These are phyloP conservation scores for Lycodopsis pacificus DNA, from an alignment of 2,797 vertebrate genomes.

Conservation along the genomic window DNA sequence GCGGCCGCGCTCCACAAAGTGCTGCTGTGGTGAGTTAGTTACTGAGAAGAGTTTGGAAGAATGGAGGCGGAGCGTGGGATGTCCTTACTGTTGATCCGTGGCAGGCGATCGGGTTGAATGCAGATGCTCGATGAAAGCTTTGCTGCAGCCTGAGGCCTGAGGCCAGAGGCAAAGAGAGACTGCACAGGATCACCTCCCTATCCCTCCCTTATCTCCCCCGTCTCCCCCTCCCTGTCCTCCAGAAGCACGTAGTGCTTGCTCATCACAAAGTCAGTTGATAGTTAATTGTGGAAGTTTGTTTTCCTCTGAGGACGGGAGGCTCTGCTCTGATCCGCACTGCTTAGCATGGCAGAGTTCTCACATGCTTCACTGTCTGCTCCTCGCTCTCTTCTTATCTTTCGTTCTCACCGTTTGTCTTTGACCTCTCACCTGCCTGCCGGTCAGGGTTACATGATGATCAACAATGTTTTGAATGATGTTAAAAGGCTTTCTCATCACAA, in stretches of 20 bases:
- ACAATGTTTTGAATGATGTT: neutral
- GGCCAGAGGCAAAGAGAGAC: slow-evolving; percentile 5
- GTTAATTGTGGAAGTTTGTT: slow-evolving; percentile 47
- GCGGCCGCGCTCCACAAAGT: neutral
- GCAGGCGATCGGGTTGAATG: slow-evolving; percentile 24
- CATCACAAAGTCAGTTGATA: slow-evolving; percentile 48
- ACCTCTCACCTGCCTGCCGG: neutral
- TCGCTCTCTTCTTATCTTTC: neutral
- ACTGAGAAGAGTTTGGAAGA: neutral
- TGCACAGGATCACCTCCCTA: slow-evolving; percentile 14
- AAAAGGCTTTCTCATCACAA: too few species aligned
- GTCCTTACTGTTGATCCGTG: slow-evolving; percentile 17
- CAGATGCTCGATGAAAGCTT: slow-evolving; percentile 22
- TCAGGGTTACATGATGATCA: neutral
- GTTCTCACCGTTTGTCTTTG: slow-evolving; percentile 3
- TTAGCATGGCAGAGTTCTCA: slow-evolving; percentile 40
- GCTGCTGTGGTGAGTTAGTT: neutral
- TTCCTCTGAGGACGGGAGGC: slow-evolving; percentile 30
- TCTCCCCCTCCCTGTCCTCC: slow-evolving; percentile 17
- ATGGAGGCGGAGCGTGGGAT: neutral
- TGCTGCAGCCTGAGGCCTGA: slow-evolving; percentile 10
- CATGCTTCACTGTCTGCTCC: slow-evolving; percentile 24
- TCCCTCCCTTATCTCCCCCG: neutral
- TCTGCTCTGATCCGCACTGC: slow-evolving; percentile 45
- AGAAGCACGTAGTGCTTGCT: slow-evolving; percentile 48